phyloP scores from a whole-genome alignment of 2,113 vertebrate genomes.

The Calypte anna region DNA sequence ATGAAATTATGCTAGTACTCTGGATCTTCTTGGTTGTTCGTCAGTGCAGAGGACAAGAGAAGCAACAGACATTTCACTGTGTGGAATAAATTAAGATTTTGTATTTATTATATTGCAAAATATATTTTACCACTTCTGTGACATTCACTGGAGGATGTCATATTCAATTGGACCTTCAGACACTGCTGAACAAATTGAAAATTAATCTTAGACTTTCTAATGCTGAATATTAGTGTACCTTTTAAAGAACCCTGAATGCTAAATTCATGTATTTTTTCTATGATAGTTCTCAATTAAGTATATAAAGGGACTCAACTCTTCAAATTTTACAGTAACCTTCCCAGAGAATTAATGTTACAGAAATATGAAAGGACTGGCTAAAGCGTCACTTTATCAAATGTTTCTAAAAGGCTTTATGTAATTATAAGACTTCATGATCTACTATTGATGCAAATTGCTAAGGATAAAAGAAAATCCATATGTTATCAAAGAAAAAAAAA shows the following conservation, averaged over 20 bases:
- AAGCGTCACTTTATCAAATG: conserved; percentile 50
- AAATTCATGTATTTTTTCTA: conserved; percentile 6
- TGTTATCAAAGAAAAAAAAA: conserved; percentile 64
- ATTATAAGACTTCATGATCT: conserved; percentile 65
- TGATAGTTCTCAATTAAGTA: conserved; percentile 21
- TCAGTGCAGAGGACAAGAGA: background rate
- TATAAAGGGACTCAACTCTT: conserved; percentile 8
- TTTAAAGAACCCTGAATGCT: conserved; percentile 11
- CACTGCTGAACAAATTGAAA: conserved; percentile 16
- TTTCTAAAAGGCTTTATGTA: conserved; percentile 72
- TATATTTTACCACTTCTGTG: background rate
- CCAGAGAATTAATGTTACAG: conserved; percentile 27
- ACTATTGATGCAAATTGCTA: conserved; percentile 65
- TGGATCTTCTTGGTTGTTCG: background rate
- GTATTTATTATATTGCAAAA: background rate
- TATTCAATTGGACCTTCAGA: conserved; percentile 15
- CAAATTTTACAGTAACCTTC: conserved; percentile 39
- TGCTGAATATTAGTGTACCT: background rate
- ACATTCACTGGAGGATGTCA: background rate
- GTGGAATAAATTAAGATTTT: background rate
- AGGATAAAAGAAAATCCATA: conserved; percentile 70
- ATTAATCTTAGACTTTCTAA: background rate
- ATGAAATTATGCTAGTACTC: background rate
- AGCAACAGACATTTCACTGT: background rate
- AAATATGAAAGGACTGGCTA: conserved; percentile 49